A percentile compares a stretch with the other conserved stretches of the same genome.
These are phyloP conservation scores for Pachyrhynchus sulphureomaculatus DNA, from an alignment of 1,140 invertebrate species.

Conservation along the genomic window DNA sequence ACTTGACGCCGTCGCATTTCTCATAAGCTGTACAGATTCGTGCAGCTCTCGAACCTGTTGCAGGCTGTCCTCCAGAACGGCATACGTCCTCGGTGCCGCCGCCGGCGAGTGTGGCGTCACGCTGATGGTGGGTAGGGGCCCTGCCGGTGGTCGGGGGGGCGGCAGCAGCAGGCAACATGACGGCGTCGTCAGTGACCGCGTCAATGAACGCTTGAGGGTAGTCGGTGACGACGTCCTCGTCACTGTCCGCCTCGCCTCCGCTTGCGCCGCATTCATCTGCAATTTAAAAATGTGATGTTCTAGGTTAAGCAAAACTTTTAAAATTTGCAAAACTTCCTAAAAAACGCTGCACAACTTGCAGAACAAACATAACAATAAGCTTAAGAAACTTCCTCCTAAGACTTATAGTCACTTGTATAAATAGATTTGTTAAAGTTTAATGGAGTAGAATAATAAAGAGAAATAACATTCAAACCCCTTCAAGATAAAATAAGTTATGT, in stretches of 20 bases:
- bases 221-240: conserved; percentile 69
- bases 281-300: background rate
- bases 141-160: conserved; percentile 35
- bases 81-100: conserved; percentile 64
- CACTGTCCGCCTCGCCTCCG: conserved; percentile 62
- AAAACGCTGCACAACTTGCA: too few relatives aligned
- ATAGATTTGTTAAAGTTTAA: too few relatives aligned
- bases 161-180: conserved; percentile 44
- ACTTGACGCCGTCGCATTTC: conserved; percentile 59
- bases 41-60: conserved; percentile 74
- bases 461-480: too few relatives aligned
- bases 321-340: too few relatives aligned
- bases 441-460: too few relatives aligned
- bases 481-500: too few relatives aligned
- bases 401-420: too few relatives aligned
- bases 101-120: conserved; percentile 84
- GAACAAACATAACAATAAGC: too few relatives aligned
- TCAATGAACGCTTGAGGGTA: conserved; percentile 49
- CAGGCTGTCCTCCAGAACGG: conserved; percentile 72
- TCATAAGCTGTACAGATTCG: conserved; percentile 74
- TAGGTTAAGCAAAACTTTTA: too few relatives aligned
- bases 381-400: too few relatives aligned
- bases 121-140: conserved; percentile 74
- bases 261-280: conserved; percentile 61
- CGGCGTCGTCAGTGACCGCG: conserved; percentile 36